phyloP scores from a whole-genome alignment of 2,888 invertebrate genomes.

The Isoperla grammatica region DNA sequence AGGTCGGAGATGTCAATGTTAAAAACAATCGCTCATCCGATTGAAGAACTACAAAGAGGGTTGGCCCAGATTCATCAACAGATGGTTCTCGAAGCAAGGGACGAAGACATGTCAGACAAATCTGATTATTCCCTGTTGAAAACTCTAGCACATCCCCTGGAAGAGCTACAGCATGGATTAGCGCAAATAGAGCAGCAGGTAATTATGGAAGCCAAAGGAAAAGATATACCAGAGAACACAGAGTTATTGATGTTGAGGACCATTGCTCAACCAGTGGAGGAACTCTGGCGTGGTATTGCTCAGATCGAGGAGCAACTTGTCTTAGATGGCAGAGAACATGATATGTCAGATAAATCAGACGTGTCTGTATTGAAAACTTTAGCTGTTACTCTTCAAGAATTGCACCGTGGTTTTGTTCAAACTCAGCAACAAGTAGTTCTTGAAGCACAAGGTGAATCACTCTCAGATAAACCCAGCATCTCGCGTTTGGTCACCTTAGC shows the following conservation, averaged over 20 bases:
- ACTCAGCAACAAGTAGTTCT: slow-evolving; percentile 1
- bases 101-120: slow-evolving; percentile 25
- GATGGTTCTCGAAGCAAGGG: slow-evolving; percentile 8
- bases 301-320: slow-evolving; percentile 23
- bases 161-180: slow-evolving; percentile 42
- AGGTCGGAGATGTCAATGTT: background rate
- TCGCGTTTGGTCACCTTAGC: background rate
- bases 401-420: slow-evolving; percentile 4
- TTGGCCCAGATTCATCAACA: slow-evolving; percentile 21
- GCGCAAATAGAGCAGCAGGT: slow-evolving; percentile 42
- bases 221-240: slow-evolving; percentile 19
- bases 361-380: slow-evolving; percentile 1
- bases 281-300: slow-evolving; percentile 28
- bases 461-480: background rate
- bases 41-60: slow-evolving; percentile 23
- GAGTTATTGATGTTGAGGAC: slow-evolving; percentile 22
- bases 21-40: slow-evolving; percentile 17
- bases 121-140: slow-evolving; percentile 27
- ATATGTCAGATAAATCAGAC: slow-evolving; percentile 20
- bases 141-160: slow-evolving; percentile 28
- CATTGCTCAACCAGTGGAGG: slow-evolving; percentile 26
- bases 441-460: slow-evolving; percentile 5
- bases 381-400: slow-evolving; percentile 9
- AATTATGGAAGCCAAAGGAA: slow-evolving; percentile 15
- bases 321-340: slow-evolving; percentile 18